Conservation (phyloP, 2,113 vertebrate genomes). For the Anarrhichthys ocellatus region DNA sequence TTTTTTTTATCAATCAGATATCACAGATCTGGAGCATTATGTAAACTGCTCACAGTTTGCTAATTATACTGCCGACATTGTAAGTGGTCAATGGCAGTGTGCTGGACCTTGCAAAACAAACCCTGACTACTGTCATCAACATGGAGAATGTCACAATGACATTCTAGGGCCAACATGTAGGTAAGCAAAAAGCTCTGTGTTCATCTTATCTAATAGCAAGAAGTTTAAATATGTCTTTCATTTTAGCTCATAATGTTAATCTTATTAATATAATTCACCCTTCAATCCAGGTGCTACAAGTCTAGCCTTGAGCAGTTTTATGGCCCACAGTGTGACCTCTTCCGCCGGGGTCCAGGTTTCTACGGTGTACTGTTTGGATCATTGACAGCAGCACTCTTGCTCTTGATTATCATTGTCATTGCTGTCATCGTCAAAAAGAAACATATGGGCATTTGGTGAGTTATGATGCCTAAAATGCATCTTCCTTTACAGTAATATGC, state of each 20-base stretch:
- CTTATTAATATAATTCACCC: neutral
- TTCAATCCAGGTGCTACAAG: constrained; percentile 66
- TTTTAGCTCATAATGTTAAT: neutral
- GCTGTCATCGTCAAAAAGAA: constrained; percentile 54
- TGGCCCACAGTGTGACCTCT: constrained; percentile 76
- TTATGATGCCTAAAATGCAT: constrained; percentile 6
- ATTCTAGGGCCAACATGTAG: constrained; percentile 72
- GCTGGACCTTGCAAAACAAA: constrained; percentile 66
- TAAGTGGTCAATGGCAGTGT: constrained; percentile 72
- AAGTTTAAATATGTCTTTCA: neutral
- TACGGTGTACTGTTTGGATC: constrained; percentile 81
- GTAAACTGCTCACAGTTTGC: constrained; percentile 64
- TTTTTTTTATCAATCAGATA: constrained; percentile 55
- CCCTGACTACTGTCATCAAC: constrained; percentile 68
- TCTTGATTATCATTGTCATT: constrained; percentile 64
- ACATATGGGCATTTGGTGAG: constrained; percentile 48
- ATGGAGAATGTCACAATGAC: constrained; percentile 72
- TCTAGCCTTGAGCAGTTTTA: constrained; percentile 66
- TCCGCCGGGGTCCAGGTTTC: constrained; percentile 70
- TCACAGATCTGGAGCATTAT: constrained; percentile 64
- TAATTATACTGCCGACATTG: constrained; percentile 66
- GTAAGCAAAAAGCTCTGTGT: constrained; percentile 55
- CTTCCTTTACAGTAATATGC: neutral
- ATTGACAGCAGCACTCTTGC: constrained; percentile 59
- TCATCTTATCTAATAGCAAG: neutral